These are phyloP conservation scores for Ernsta delagoae DNA, from an alignment of 2,888 invertebrate genomes.

Conservation along the genomic window DNA sequence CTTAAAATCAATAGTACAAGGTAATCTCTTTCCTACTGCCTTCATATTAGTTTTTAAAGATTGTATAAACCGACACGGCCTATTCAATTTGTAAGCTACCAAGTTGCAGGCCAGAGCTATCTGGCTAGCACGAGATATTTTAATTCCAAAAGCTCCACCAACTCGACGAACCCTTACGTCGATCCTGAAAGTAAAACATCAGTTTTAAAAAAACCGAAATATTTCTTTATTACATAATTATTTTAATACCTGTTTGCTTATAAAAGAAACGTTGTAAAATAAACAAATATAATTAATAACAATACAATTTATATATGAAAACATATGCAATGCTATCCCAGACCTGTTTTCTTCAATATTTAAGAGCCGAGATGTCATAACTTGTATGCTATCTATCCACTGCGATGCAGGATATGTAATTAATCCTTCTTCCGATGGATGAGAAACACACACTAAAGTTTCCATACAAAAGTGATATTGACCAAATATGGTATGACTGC, in stretches of 20 bases:
- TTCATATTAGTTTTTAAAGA: constrained; percentile 86
- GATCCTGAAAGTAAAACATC: constrained; percentile 37
- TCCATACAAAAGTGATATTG: constrained; percentile 90
- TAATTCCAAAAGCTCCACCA: constrained; percentile 91
- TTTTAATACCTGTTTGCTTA: background rate
- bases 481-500: constrained; percentile 58
- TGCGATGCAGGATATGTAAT: constrained; percentile 85
- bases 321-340: too few species aligned
- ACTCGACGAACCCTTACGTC: constrained; percentile 83
- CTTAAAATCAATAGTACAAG: constrained; percentile 74
- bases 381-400: constrained; percentile 80
- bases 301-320: too few species aligned
- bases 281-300: too few species aligned
- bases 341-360: constrained; percentile 82
- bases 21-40: constrained; percentile 81
- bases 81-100: constrained; percentile 83
- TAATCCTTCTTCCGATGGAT: constrained; percentile 87
- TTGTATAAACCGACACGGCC: constrained; percentile 84
- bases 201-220: background rate
- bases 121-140: constrained; percentile 84
- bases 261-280: background rate
- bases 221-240: background rate
- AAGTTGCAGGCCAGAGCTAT: constrained; percentile 87
- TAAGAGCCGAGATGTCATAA: constrained; percentile 75
- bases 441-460: constrained; percentile 82